Base-by-base conservation (phyloP, 2,113 vertebrate species). In the Mugil cephalus region DNA sequence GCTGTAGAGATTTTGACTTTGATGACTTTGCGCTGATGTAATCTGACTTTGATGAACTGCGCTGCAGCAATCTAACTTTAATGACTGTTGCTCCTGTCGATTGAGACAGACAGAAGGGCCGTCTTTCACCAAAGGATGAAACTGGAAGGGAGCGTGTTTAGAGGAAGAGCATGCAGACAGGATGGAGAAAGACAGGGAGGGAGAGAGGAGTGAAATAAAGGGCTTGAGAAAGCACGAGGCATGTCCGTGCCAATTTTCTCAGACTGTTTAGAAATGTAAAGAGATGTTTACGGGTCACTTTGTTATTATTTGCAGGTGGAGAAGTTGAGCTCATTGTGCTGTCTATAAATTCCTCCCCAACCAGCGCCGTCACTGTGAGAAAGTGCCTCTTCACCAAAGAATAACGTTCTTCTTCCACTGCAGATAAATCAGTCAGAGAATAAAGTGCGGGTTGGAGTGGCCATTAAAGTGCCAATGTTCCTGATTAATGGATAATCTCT, bases 291-390 rank as follows among this genome's bases (percentile, higher is more conserved):
- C 40, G 40, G n/a, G 77, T 18, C 45, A 10, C 36, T 58, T 60
- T 76, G 68, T 74, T 84, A 87, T 87, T 86, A 77, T 80, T 88
- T 83, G 72, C 88, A 88, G 84, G 80, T 84, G 80, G 79, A 88
- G 68, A 80, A 0, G 7, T 30, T 74, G 80, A 83, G 59, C 80
- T 84, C 70, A 50, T 43, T 59, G 61, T 39, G 15, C 64, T 77
- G 24, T 69, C 35, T 59, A 65, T 42, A 66, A 79, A 87, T 77
- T 85, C 53, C 70, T 58, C 24, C 51, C 64, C 24, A 54, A 52
- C 67, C 6, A 9, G 40, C 54, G 1, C 36, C 7, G 0, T 69
- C 69, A 61, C 64, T 68, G 48, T 59, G 70, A 76, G 51, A 80
- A 74, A 77, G 68, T 17, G 51, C 67, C 67, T 77, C 82, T 79